Evolutionary conservation across 2,888 invertebrate genomes (phyloP), one percentile per base, ranked within the genome.

Genomic region (Lasioglossum lativentre): DNA sequence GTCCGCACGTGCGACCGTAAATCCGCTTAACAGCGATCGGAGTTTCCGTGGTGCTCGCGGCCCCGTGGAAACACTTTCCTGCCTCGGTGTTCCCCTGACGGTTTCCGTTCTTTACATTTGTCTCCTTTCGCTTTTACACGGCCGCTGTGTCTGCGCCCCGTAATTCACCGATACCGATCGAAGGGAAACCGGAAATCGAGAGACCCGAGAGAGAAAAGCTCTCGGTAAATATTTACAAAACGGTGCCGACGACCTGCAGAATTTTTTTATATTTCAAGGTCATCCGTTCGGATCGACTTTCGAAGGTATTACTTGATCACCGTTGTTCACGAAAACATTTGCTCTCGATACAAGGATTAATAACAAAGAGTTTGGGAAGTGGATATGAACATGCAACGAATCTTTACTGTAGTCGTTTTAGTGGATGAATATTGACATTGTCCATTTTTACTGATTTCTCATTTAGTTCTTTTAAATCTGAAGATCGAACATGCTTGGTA

Each of bases 11-110:
- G 85, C 85, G 77, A 72, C 68, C 85, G 85, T 87, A 91, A 91
- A 91, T 91, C 91, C 90, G 88, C 85, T 91, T 91, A 91, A 91
- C 85, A 74, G 75, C 86, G 88, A 90, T 90, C 83, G 81, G 66
- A 75, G 82, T 82, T 79, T 87, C 84, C 75, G 75, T 80, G 84
- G 79, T 85, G 77, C 74, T 27, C 82, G 34, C 82, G 63, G 63
- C 63, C 16, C 45, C 71, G 73, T 75, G 73, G 72, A 88, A 89
- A 89, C 90, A 90, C 81, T 90, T 84, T 87, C 84, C 52, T 63
- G 30, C 30, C 30, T 63, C 52, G 38, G 38, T 52, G 47, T 23
- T 27, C 14, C 27, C 23, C 27, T 76, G 23, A 72, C 14, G 72
- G 16, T 63, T 63, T 63, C 63, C 63, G n/a, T 63, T 63, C 63